Conservation (phyloP, 2,888 invertebrate genomes). For the Lucinisca nassula region DNA sequence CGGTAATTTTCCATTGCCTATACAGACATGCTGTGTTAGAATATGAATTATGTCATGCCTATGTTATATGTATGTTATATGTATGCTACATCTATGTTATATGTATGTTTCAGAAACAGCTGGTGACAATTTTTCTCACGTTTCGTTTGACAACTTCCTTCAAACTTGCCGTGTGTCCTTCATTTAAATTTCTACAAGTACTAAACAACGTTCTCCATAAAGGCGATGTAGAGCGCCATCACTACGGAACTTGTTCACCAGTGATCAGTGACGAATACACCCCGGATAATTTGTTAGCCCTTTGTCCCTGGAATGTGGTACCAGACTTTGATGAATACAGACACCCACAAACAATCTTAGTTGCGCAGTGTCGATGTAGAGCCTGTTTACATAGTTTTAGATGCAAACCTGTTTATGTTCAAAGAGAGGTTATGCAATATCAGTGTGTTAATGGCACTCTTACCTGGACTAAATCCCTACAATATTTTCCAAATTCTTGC, state of each 20-base stretch:
- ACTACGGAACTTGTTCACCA: background rate
- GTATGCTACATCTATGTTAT: too few relatives aligned
- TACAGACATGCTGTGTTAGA: too few relatives aligned
- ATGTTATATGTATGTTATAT: too few relatives aligned
- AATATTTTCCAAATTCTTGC: background rate
- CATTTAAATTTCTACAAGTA: background rate
- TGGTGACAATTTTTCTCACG: background rate
- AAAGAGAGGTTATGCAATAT: slow-evolving; percentile 1
- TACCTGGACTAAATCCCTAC: background rate
- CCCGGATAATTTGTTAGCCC: background rate
- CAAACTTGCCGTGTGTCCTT: background rate
- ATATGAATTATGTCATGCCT: too few relatives aligned
- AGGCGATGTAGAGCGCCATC: background rate
- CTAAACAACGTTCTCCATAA: background rate
- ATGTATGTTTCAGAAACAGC: background rate
- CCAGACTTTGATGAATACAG: background rate
- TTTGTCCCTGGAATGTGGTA: background rate
- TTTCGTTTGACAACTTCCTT: background rate
- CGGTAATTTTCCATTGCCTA: too few relatives aligned
- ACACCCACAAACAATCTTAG: background rate
- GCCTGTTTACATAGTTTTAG: background rate
- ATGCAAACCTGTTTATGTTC: background rate
- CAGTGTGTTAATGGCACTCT: background rate
- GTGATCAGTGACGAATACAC: background rate
- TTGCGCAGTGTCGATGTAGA: background rate